These are phyloP conservation scores for Lathronympha strigana DNA, from an alignment of 2,888 invertebrate species.

Conservation along the genomic window DNA sequence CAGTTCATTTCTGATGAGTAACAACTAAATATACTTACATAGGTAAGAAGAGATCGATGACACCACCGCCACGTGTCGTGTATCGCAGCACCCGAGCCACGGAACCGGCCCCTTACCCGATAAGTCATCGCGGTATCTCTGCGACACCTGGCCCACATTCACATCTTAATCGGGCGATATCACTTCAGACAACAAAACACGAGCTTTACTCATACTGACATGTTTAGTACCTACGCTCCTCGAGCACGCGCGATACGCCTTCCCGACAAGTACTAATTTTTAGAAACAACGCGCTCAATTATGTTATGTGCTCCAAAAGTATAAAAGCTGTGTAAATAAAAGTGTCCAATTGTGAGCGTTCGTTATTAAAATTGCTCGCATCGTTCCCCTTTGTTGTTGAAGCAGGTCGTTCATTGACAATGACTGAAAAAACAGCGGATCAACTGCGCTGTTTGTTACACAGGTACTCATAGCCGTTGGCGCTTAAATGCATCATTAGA, in stretches of 20 bases:
- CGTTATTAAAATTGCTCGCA: constrained; percentile 17
- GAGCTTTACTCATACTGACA: constrained; percentile 62
- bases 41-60: not conserved
- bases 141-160: constrained; percentile 74
- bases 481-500: constrained; percentile 14
- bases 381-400: constrained; percentile 23
- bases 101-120: constrained; percentile 44
- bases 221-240: constrained; percentile 52
- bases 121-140: constrained; percentile 59
- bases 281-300: constrained; percentile 23
- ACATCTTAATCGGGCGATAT: constrained; percentile 63
- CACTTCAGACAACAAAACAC: constrained; percentile 61
- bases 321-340: constrained; percentile 46
- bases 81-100: constrained; percentile 21
- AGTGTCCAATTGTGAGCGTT: constrained; percentile 38
- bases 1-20: no score
- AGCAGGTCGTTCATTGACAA: constrained; percentile 48
- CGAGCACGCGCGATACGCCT: constrained; percentile 46
- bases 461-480: constrained; percentile 52
- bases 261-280: constrained; percentile 47
- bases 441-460: constrained; percentile 58
- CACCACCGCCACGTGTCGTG: constrained; percentile 23
- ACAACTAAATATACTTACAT: constrained; percentile 8
- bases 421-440: constrained; percentile 61
- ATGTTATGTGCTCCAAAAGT: constrained; percentile 24